Conservation (phyloP, 2,888 invertebrate genomes). For the Mythimna impura region DNA sequence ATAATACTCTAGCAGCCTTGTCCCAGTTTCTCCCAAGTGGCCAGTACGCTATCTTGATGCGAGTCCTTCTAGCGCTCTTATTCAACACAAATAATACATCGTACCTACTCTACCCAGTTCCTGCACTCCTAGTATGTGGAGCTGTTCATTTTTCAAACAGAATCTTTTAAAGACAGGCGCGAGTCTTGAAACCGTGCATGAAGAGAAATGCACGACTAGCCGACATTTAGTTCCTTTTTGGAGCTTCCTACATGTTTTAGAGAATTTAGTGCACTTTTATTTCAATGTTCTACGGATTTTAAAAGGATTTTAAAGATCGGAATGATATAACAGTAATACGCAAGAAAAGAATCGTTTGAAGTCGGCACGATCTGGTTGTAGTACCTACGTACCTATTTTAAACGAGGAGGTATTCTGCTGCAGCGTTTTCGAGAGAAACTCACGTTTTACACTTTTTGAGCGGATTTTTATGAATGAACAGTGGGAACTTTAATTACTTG, state of each 20-base stretch:
- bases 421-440: background rate
- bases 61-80: conserved; percentile 2
- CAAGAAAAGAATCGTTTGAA: background rate
- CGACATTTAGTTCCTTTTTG: conserved; percentile 41
- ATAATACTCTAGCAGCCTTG: conserved; percentile 6
- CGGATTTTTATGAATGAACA: too few relatives aligned
- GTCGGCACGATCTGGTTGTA: background rate
- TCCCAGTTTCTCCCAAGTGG: conserved; percentile 10
- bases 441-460: too few relatives aligned
- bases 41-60: conserved; percentile 1
- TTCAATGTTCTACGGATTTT: conserved; percentile 28
- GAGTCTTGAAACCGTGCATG: conserved; percentile 53
- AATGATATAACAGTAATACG: background rate
- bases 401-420: background rate
- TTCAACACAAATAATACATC: conserved; percentile 17
- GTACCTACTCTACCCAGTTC: conserved; percentile 17
- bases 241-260: conserved; percentile 34
- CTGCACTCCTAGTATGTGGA: conserved; percentile 29
- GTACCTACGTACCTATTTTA: background rate
- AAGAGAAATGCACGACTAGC: conserved; percentile 53
- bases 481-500: too few relatives aligned
- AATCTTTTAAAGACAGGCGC: conserved; percentile 54
- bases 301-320: conserved; percentile 7
- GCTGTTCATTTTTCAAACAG: conserved; percentile 47
- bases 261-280: conserved; percentile 41